Evolutionary conservation across 2,797 vertebrate genomes (phyloP).

Genomic region (Alcedo atthis): DNA sequence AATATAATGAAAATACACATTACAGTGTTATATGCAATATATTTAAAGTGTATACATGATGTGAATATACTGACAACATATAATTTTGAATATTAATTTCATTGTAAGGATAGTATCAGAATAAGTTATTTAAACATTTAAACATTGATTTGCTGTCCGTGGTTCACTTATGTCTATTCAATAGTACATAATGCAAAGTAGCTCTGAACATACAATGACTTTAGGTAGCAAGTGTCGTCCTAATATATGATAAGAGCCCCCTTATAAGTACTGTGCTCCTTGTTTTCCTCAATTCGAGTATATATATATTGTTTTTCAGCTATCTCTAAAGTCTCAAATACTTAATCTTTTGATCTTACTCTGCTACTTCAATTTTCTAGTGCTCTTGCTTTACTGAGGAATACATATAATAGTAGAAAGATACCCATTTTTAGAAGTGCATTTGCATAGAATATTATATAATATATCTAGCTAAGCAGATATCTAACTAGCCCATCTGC

Average conservation of each 20-base stretch:
- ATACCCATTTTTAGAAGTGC: neutral
- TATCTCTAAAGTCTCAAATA: neutral
- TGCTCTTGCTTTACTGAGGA: neutral
- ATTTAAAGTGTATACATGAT: neutral
- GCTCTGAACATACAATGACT: neutral
- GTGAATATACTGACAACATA: neutral
- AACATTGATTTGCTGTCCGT: neutral
- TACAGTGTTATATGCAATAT: neutral
- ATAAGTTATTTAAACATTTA: neutral
- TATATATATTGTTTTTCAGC: neutral
- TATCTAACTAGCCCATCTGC: neutral
- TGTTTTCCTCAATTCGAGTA: neutral
- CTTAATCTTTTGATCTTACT: neutral
- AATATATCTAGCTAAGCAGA: neutral
- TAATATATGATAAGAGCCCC: neutral
- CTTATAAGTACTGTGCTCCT: neutral
- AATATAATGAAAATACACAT: neutral
- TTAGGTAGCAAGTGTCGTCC: fast-evolving
- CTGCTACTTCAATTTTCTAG: neutral
- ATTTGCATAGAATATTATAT: neutral
- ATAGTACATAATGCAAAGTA: neutral
- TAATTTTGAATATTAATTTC: neutral
- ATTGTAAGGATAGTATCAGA: neutral
- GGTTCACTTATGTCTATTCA: neutral
- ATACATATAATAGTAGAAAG: neutral